Evolutionary conservation across 2,113 vertebrate species (phyloP), one percentile per base, ranked within the genome.

Genomic region (Seriola quinqueradiata): DNA sequence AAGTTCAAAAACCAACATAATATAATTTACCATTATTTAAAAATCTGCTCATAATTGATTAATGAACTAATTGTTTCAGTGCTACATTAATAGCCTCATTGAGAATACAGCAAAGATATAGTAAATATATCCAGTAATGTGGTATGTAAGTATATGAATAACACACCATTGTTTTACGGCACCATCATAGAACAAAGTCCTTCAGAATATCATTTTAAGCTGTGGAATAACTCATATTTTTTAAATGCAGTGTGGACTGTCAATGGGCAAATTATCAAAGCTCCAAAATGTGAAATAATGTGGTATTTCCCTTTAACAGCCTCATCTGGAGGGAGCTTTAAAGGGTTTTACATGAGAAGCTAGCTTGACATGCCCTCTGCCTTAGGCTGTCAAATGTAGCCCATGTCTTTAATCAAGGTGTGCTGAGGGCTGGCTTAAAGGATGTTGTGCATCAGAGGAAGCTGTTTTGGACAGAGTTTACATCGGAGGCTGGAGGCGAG

Each of bases 361-460:
- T 42, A 34, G 7, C 12, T 44, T 40, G 23, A 72, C 50, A 57
- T 21, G 46, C 28, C 46, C 21, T 67, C 19, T 2, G 36, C 66
- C 44, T 64, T 14, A n/a, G 77, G 60, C 70, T 59, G 21, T 76
- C 55, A 8, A 38, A 52, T 61, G 55, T 69, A 46, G 0, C 44
- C 28, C 23, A 16, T 32, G 40, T 75, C 28, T 68, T 70, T 83
- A 75, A 84, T 86, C 65, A 61, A 77, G 70, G 60, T 65, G 64
- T 42, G 55, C 70, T 72, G 28, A 79, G 54, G 69, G 52, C 40
- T 21, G 64, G 40, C 46, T 70, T 4, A 48, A 42, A 84, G 28
- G 68, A 87, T 67, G 72, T 81, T 64, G 64, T 58, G 74, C 9
- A 72, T 58, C 57, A 83, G 64, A 52, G 57, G 52, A 1, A 10